phyloP scores from a whole-genome alignment of 2,888 invertebrate genomes.

The Dysmachus trigonus region DNA sequence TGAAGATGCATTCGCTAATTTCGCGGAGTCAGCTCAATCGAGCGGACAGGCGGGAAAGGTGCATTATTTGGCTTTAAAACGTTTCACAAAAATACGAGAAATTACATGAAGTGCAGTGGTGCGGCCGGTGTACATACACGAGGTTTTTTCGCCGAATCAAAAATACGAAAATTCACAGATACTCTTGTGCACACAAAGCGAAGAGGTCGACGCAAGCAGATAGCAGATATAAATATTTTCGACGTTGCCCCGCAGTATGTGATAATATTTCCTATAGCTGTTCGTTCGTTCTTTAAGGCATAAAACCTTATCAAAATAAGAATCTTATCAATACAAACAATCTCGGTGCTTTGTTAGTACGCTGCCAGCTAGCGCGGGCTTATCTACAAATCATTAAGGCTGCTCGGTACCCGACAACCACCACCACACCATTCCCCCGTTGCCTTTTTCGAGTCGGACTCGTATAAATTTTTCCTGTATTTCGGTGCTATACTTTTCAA shows the following conservation, averaged over 20 bases:
- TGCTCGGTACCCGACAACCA: constrained; percentile 42
- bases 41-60: neutral
- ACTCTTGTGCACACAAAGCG: constrained; percentile 21
- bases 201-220: constrained; percentile 23
- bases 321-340: constrained; percentile 54
- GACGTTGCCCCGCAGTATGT: constrained; percentile 39
- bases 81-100: neutral
- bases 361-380: constrained; percentile 52
- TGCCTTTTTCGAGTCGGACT: constrained; percentile 23
- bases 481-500: constrained; percentile 36
- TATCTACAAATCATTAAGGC: constrained; percentile 48
- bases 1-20: neutral
- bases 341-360: constrained; percentile 54
- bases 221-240: constrained; percentile 39
- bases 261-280: constrained; percentile 41
- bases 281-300: constrained; percentile 48
- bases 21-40: neutral
- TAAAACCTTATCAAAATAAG: constrained; percentile 53
- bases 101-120: neutral
- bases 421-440: constrained; percentile 9
- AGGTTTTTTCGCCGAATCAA: neutral
- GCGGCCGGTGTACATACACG: neutral
- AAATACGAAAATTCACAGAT: constrained; percentile 24
- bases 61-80: neutral
- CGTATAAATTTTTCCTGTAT: constrained; percentile 36